Evolutionary conservation across 2,888 invertebrate genomes (phyloP).

Genomic region (Limenitis arthemis): DNA sequence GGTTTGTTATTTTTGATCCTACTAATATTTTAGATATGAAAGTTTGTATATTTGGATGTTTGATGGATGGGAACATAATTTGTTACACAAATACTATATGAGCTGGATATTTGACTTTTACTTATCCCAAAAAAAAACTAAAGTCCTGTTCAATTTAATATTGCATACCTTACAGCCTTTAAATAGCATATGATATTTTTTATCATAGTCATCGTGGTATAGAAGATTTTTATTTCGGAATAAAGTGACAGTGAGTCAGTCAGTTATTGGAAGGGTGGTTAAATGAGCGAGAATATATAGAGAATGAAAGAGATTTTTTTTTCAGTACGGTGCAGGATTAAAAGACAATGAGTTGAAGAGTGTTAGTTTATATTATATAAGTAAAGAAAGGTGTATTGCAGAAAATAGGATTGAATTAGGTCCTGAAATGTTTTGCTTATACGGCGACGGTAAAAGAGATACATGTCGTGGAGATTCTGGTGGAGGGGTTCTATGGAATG

Average conservation of each 20-base stretch:
- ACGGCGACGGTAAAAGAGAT: slow-evolving; percentile 32
- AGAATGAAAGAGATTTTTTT: background rate
- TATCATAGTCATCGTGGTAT: no score
- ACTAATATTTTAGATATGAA: background rate
- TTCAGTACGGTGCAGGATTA: slow-evolving; percentile 26
- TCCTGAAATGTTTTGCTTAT: slow-evolving; percentile 37
- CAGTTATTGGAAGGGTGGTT: no score
- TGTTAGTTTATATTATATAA: slow-evolving; percentile 26
- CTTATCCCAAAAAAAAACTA: background rate
- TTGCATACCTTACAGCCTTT: no score
- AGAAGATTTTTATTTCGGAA: no score
- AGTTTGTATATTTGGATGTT: no score
- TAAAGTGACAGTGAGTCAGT: no score
- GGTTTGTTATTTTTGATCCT: slow-evolving; percentile 20
- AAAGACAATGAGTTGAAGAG: slow-evolving; percentile 23
- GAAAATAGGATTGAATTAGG: slow-evolving; percentile 22
- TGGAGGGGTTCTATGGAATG: slow-evolving; percentile 35
- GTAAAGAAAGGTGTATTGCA: slow-evolving; percentile 25
- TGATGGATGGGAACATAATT: no score
- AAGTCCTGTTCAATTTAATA: no score
- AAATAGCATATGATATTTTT: no score
- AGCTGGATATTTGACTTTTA: background rate
- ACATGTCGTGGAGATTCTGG: slow-evolving; percentile 40
- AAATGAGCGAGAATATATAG: no score
- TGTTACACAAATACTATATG: background rate